Percentiles rank a stretch among this genome's conserved stretches.
These are phyloP conservation scores for Malurus splendens DNA, from an alignment of 2,797 vertebrate genomes.

Conservation along the genomic window DNA sequence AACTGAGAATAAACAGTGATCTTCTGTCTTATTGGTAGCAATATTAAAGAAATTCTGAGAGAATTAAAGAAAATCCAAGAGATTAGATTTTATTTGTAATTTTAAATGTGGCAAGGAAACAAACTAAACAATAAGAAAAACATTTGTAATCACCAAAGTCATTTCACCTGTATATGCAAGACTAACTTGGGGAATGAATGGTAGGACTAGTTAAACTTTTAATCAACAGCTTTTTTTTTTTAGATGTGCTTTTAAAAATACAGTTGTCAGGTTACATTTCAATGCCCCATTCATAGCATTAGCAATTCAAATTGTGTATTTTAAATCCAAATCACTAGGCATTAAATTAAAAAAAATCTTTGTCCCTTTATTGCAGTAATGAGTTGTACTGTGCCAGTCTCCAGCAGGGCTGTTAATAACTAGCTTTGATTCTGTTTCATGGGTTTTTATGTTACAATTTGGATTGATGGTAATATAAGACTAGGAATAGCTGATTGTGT, in stretches of 20 bases:
- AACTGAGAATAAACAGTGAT: background rate
- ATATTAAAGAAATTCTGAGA: background rate
- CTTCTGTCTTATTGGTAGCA: background rate
- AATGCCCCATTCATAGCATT: background rate
- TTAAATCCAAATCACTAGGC: background rate
- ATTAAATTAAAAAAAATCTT: background rate
- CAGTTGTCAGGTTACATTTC: background rate
- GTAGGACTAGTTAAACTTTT: background rate
- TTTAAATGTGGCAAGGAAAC: background rate
- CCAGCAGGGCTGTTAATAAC: background rate
- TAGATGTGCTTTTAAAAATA: background rate
- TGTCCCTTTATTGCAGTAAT: background rate
- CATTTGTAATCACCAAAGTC: background rate
- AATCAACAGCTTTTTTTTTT: background rate
- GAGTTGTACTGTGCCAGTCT: background rate
- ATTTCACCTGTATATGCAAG: background rate
- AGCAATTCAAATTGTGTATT: background rate
- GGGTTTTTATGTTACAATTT: background rate
- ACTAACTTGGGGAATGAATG: background rate
- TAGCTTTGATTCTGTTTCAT: conserved; percentile 8
- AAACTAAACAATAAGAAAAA: background rate
- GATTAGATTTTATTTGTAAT: background rate
- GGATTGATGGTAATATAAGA: background rate
- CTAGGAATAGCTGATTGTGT: conserved; percentile 15
- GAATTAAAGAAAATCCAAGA: background rate